Base-by-base conservation (phyloP, 1,140 invertebrate genomes). In the Potamilus streckersoni region DNA sequence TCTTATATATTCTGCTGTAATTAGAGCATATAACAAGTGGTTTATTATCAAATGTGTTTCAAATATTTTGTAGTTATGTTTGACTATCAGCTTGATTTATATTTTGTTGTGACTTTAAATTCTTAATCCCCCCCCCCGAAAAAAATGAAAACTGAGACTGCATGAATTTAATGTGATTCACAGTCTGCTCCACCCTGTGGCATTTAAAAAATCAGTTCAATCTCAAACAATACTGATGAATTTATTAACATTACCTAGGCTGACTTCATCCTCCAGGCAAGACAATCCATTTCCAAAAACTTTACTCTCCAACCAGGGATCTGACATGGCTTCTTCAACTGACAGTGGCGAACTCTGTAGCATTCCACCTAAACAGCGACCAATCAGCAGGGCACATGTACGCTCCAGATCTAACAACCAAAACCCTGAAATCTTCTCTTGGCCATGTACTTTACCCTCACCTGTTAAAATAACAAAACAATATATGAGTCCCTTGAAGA, bases 361-460 rank as follows among this genome's bases (percentile, higher is more conserved):
- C 90, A 92, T 92, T 19, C 91, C 91, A 5, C 92, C 92, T 55
- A 94, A 88, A 82, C 92, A 92, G 59, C 92, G 89, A 19, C 93
- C 93, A 71, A 93, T 91, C 73, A 94, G 85, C 57, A 93, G 85
- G 56, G 92, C 90, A 84, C 92, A 93, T 0, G 92, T 90, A 79
- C 92, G 85, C 83, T 93, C 92, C 79, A 93, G 83, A 86, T 93
- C 93, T 20, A 93, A 83, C 74, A 93, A 85, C 93, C 93, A 94
- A 6, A 91, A 31, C 2, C 69, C 70, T 23, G 78, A 73, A 31
- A 78, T 55, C 38, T 38, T 38, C 38, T 38, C 38, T 38, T 38
- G 38, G 8, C 38, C 38, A 38, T 4, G 8, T 38, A 38, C 4
- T 38, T 3, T 38, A 38, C 38, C 38, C 4, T 38, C 38, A 38